Conservation (phyloP, 2,888 invertebrate species). For the Tinea semifulvella region DNA sequence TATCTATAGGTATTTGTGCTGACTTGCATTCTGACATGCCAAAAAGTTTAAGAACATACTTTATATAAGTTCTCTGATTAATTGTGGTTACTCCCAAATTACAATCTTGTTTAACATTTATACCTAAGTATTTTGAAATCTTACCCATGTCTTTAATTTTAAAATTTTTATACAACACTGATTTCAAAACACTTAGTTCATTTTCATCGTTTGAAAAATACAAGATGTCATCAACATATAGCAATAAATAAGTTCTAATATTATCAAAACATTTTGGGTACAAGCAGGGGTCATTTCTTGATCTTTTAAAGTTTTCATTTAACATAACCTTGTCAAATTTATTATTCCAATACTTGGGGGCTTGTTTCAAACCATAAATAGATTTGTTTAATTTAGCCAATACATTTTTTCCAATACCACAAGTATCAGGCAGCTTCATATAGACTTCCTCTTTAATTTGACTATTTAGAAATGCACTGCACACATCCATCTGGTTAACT, state of each 20-base stretch:
- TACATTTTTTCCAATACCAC: no score
- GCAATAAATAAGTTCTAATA: constrained; percentile 11
- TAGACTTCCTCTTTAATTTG: constrained; percentile 20
- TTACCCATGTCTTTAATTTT: constrained; percentile 14
- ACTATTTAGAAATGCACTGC: constrained; percentile 20
- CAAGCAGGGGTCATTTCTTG: constrained; percentile 18
- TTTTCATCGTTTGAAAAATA: background rate
- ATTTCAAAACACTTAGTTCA: constrained; percentile 8
- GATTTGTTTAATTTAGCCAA: constrained; percentile 18
- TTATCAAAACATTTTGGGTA: background rate
- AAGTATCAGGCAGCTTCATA: no score
- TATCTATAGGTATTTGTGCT: background rate
- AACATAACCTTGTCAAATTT: constrained; percentile 18
- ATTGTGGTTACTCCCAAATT: background rate
- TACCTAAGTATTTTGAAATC: constrained; percentile 12
- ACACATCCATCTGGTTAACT: constrained; percentile 20
- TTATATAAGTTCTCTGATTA: background rate
- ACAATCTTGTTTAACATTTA: constrained; percentile 11
- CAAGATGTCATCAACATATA: constrained; percentile 6
- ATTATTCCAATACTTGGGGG: constrained; percentile 19
- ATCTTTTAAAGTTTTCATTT: constrained; percentile 16
- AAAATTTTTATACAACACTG: constrained; percentile 8
- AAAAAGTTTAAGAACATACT: background rate
- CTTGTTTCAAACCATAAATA: no score
- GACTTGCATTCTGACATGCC: background rate